Percentiles rank a stretch among this genome's conserved stretches.
phyloP scores from a whole-genome alignment of 1,140 invertebrate species.

The Anastrepha ludens region DNA sequence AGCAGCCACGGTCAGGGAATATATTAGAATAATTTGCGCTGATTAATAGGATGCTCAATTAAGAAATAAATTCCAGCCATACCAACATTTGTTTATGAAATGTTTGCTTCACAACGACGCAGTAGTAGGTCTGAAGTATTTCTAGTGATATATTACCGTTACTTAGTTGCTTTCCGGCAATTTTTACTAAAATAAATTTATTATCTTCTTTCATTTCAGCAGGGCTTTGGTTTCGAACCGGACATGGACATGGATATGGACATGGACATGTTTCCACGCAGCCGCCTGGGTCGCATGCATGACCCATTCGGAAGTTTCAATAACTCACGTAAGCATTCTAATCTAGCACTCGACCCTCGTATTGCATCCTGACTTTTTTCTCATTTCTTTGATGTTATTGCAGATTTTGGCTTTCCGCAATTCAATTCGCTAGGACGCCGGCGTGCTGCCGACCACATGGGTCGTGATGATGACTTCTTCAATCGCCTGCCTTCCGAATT shows the following conservation, averaged over 20 bases:
- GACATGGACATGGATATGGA: conserved; percentile 68
- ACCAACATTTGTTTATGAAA: background rate
- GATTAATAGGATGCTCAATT: no score
- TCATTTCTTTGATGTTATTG: conserved; percentile 73
- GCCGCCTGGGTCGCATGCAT: conserved; percentile 74
- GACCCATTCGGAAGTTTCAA: conserved; percentile 76
- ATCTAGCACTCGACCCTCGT: conserved; percentile 60
- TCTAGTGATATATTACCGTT: background rate
- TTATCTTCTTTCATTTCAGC: conserved; percentile 55
- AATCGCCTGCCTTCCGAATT: conserved; percentile 78
- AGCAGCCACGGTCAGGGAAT: no score
- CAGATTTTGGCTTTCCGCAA: conserved; percentile 72
- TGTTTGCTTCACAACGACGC: background rate
- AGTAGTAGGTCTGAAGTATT: background rate
- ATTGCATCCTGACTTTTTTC: conserved; percentile 64
- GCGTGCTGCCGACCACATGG: conserved; percentile 68
- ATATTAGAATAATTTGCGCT: no score
- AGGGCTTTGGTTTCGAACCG: conserved; percentile 72
- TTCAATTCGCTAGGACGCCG: conserved; percentile 68
- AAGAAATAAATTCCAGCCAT: no score
- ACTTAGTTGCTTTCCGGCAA: background rate
- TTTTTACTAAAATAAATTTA: background rate
- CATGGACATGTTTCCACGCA: conserved; percentile 71
- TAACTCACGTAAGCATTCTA: conserved; percentile 74
- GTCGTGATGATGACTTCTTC: conserved; percentile 75